Conservation (phyloP, 2,113 vertebrate genomes). For the Ciconia boyciana region DNA sequence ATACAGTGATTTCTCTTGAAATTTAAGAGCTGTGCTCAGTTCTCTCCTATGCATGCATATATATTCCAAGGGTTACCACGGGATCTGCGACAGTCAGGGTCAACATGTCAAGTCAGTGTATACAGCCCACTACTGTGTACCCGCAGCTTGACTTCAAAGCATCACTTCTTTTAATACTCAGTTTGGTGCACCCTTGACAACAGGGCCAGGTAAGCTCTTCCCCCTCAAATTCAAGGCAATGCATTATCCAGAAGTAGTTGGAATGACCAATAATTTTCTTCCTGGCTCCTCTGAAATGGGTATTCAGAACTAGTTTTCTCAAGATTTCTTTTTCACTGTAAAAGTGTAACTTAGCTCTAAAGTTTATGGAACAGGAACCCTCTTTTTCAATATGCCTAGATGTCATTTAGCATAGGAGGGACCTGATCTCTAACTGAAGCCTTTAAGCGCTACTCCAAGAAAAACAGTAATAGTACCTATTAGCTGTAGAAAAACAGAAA, state of each 20-base stretch:
- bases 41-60: not conserved
- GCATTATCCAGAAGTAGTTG: not conserved
- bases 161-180: not conserved
- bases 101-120: not conserved
- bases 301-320: not conserved
- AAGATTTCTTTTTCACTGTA: not conserved
- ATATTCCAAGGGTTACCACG: not conserved
- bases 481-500: not conserved
- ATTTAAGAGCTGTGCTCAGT: conserved; percentile 18
- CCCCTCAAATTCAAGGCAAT: not conserved
- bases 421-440: not conserved
- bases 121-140: not conserved
- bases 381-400: not conserved
- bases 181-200: not conserved
- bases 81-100: conserved; percentile 1
- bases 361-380: not conserved
- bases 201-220: not conserved
- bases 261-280: not conserved
- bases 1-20: conserved; percentile 32
- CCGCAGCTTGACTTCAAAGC: not conserved
- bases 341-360: not conserved
- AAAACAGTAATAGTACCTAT: not conserved
- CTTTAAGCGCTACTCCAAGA: not conserved
- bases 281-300: not conserved
- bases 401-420: not conserved